A percentile compares a stretch with the other conserved stretches of the same genome.
phyloP scores from a whole-genome alignment of 2,113 vertebrate species.

The Vulpes ferrilata region DNA sequence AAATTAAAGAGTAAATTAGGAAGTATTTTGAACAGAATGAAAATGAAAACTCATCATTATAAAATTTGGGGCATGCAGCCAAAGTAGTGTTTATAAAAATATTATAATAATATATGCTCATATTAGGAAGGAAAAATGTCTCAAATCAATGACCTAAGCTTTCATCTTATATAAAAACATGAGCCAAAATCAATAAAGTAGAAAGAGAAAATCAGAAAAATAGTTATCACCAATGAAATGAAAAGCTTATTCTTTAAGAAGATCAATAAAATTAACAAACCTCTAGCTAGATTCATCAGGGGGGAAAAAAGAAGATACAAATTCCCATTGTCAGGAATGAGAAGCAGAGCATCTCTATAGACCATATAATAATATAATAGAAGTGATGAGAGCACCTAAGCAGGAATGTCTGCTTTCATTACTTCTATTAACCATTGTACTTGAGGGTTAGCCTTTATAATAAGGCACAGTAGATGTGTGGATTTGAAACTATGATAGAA shows the following conservation, averaged over 20 bases:
- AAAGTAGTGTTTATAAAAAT: not conserved
- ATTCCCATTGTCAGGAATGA: not conserved
- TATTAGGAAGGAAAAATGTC: not conserved
- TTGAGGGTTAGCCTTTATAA: not conserved
- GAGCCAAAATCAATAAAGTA: not conserved
- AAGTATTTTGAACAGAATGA: not conserved
- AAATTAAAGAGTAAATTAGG: not conserved
- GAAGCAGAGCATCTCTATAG: not conserved
- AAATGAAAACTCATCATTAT: not conserved
- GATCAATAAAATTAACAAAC: not conserved
- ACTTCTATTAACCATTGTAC: not conserved
- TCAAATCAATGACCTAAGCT: not conserved
- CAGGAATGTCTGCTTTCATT: no score
- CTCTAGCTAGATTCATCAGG: not conserved
- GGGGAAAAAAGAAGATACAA: not conserved
- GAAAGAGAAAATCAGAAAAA: not conserved
- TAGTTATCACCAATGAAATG: not conserved
- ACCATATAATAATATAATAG: not conserved
- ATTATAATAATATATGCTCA: not conserved
- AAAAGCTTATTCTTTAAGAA: not conserved
- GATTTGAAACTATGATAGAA: slow-evolving; percentile 21
- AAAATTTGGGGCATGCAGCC: not conserved
- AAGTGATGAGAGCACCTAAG: no score
- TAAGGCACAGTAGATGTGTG: not conserved
- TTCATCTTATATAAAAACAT: not conserved